Base-by-base conservation (phyloP, 1,140 invertebrate genomes). In the Ganaspis sp. region DNA sequence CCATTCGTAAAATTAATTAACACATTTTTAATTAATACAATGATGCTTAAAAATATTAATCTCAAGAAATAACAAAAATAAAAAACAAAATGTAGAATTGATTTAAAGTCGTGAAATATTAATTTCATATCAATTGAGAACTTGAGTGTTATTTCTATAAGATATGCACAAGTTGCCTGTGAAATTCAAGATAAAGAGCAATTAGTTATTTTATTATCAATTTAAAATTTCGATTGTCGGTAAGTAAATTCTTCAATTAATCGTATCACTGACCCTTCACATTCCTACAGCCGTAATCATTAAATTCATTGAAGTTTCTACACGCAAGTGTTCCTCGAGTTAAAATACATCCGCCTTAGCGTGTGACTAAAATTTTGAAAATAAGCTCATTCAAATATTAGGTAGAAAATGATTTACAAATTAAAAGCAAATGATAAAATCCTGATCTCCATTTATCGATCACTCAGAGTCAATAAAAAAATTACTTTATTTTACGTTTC, bases 241-340 rank as follows among this genome's bases (percentile, higher is more conserved):
- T 64, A n/a, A 29, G 58, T 29, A 64, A 29, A 64, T 64, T 64
- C 26, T 58, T 26, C 58, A 64, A 64, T 64, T 29, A 64, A 23
- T 64, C 12, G 23, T 64, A 64, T 64, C 58, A 29, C 58, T 64
- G 58, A 64, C 58, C 58, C 58, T 26, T 64, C 54, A 64, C 54
- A 64, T 64, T 64, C 21, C 54, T 64, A 29, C 54, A 64, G 23
- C 54, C 6, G 26, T 64, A 21, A 64, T 64, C 58, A 64, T 64
- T 64, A 64, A 64, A 64, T 29, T 26, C 26, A 34, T 64, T 64
- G 8, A 17, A n/a, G 21, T 64, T 64, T 64, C 54, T 64, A 64
- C 54, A 64, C 26, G 26, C 26, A 26, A 64, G 23, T 64, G 58
- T 64, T n/a, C 11, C 58, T 29, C 26, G 54, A 58, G 54, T 26